A percentile compares a stretch with the other conserved stretches of the same genome.
Conservation (phyloP, 2,888 invertebrate genomes). For the Phrixothrix hirtus region DNA sequence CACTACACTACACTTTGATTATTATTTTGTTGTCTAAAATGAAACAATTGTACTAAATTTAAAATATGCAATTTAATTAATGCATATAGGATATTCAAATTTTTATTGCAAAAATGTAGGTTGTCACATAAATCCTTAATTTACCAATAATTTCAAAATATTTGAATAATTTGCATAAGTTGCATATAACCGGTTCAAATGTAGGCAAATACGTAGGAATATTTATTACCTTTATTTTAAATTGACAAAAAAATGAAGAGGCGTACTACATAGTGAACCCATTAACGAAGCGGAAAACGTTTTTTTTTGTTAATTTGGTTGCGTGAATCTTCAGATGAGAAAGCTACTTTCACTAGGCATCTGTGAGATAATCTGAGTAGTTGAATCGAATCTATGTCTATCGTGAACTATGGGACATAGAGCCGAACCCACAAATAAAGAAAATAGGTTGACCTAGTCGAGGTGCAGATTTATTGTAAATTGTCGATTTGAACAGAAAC, state of each 20-base stretch:
- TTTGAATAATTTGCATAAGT: background rate
- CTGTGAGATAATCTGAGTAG: constrained; percentile 27
- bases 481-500: constrained; percentile 5
- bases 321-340: constrained; percentile 33
- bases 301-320: constrained; percentile 23
- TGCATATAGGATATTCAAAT: constrained; percentile 7
- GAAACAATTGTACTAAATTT: too few relatives aligned
- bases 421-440: constrained; percentile 25
- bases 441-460: constrained; percentile 7
- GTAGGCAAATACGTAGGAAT: background rate
- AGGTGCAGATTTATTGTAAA: constrained; percentile 13
- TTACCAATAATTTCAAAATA: constrained; percentile 1
- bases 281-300: constrained; percentile 9
- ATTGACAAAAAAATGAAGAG: background rate
- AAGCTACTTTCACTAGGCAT: constrained; percentile 34
- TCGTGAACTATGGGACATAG: constrained; percentile 20
- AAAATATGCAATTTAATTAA: too few relatives aligned
- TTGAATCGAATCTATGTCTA: constrained; percentile 12
- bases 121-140: background rate
- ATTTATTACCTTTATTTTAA: background rate
- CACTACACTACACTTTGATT: too few relatives aligned
- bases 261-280: background rate
- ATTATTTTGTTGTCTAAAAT: too few relatives aligned
- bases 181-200: background rate
- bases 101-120: constrained; percentile 2